phyloP scores from a whole-genome alignment of 92 coral and sea anemone species.

The Zoanthus sociatus region DNA sequence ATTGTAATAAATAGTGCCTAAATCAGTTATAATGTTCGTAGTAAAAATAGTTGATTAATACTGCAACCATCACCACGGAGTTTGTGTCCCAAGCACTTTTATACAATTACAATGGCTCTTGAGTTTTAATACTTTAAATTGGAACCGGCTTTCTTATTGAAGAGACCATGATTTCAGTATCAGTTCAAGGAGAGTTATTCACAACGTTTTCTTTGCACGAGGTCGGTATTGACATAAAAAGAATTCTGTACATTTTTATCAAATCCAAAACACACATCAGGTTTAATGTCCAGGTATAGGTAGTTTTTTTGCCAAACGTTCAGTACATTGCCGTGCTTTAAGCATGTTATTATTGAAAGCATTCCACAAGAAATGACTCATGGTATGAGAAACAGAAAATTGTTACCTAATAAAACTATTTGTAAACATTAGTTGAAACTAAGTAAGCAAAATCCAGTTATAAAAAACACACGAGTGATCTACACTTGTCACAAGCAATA shows the following conservation, averaged over 20 bases:
- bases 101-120: slow-evolving; percentile 4
- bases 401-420: too few relatives aligned
- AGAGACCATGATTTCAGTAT: not conserved
- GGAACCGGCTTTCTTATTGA: slow-evolving; percentile 4
- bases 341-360: not conserved
- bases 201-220: slow-evolving; percentile 26
- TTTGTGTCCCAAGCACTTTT: not conserved
- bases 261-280: slow-evolving; percentile 6
- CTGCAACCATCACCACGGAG: not conserved
- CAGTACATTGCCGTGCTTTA: not conserved
- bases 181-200: not conserved
- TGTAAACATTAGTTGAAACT: too few relatives aligned
- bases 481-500: not conserved
- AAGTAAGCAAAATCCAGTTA: too few relatives aligned
- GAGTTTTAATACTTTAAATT: not conserved
- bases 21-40: slow-evolving; percentile 7
- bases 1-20: not conserved
- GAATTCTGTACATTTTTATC: slow-evolving; percentile 24
- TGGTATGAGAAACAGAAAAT: too few relatives aligned
- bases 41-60: slow-evolving; percentile 3
- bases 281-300: not conserved
- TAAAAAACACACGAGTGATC: too few relatives aligned
- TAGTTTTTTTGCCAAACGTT: not conserved
- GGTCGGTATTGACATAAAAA: slow-evolving; percentile 9
- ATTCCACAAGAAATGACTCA: too few relatives aligned